Conservation (phyloP, 2,888 invertebrate genomes). For the Caenorhabditis parvicauda region DNA sequence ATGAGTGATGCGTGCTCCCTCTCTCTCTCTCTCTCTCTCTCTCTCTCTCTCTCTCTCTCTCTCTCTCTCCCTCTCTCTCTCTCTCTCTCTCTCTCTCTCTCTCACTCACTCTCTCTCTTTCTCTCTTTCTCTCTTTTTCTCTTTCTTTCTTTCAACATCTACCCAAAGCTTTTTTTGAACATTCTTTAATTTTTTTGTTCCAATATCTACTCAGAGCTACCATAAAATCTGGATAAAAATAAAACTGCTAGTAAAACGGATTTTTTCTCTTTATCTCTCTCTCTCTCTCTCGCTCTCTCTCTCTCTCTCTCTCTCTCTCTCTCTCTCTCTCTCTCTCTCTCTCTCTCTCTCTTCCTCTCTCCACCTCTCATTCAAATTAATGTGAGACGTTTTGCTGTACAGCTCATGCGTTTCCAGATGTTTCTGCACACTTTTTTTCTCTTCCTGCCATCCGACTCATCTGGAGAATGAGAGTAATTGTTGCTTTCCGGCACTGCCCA, state of each 20-base stretch:
- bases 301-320: slow-evolving; percentile 4
- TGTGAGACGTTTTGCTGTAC: too few relatives aligned
- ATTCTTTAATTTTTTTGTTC: not conserved
- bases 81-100: not conserved
- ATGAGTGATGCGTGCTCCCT: too few relatives aligned
- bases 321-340: slow-evolving; percentile 6
- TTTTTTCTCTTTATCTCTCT: not conserved
- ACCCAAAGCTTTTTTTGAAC: not conserved
- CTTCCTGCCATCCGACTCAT: too few relatives aligned
- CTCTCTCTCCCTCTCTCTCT: not conserved
- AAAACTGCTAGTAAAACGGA: not conserved
- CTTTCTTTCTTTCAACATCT: slow-evolving; percentile 4
- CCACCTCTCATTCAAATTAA: too few relatives aligned
- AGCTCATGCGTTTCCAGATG: too few relatives aligned
- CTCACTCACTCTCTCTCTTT: not conserved
- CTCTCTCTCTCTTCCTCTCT: not conserved
- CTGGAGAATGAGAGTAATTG: too few relatives aligned
- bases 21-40: not conserved
- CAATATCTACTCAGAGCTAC: too few relatives aligned
- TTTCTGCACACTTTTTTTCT: too few relatives aligned
- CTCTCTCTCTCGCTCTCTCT: slow-evolving; percentile 1
- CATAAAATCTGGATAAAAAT: too few relatives aligned
- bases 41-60: not conserved
- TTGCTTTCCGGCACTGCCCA: too few relatives aligned
- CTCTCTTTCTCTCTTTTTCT: slow-evolving; percentile 3